Evolutionary conservation across 2,888 invertebrate species (phyloP).

Genomic region (Pyrrhia umbra): DNA sequence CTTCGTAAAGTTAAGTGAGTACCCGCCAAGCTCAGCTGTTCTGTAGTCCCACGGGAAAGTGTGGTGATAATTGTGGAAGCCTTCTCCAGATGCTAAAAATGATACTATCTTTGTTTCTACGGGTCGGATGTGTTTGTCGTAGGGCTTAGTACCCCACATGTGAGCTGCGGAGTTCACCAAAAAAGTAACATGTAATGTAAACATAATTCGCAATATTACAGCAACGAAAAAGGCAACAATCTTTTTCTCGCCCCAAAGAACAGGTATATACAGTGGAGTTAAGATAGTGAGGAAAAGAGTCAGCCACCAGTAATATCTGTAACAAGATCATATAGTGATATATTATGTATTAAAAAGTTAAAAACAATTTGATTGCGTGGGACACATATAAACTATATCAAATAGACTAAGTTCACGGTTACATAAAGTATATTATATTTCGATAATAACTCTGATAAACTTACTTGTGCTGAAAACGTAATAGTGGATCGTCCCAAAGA

Average conservation of each 20-base stretch:
- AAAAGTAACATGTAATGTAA: slow-evolving; percentile 8
- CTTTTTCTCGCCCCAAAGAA: slow-evolving; percentile 31
- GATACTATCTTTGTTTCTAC: slow-evolving; percentile 25
- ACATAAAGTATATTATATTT: too few relatives aligned
- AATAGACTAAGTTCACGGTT: too few relatives aligned
- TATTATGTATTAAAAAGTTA: too few relatives aligned
- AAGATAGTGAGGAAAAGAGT: not conserved
- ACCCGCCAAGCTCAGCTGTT: slow-evolving; percentile 39
- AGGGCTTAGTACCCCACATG: slow-evolving; percentile 39
- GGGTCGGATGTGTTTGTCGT: slow-evolving; percentile 38
- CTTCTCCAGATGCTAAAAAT: slow-evolving; percentile 61
- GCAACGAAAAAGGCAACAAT: slow-evolving; percentile 13
- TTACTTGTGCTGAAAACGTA: slow-evolving; percentile 2
- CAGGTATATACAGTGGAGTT: slow-evolving; percentile 21
- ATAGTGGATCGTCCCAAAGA: slow-evolving; percentile 13
- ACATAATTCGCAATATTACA: slow-evolving; percentile 10
- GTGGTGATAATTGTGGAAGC: slow-evolving; percentile 73
- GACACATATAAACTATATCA: too few relatives aligned
- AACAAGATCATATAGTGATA: slow-evolving; percentile 17
- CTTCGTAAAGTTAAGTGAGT: slow-evolving; percentile 16
- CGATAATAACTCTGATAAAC: not conserved
- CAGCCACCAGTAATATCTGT: slow-evolving; percentile 18
- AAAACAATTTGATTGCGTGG: too few relatives aligned
- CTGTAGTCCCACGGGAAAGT: slow-evolving; percentile 61
- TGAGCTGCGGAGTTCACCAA: slow-evolving; percentile 29